These are phyloP conservation scores for Elephantulus edwardii DNA, from an alignment of 2,113 vertebrate genomes.

Conservation along the genomic window DNA sequence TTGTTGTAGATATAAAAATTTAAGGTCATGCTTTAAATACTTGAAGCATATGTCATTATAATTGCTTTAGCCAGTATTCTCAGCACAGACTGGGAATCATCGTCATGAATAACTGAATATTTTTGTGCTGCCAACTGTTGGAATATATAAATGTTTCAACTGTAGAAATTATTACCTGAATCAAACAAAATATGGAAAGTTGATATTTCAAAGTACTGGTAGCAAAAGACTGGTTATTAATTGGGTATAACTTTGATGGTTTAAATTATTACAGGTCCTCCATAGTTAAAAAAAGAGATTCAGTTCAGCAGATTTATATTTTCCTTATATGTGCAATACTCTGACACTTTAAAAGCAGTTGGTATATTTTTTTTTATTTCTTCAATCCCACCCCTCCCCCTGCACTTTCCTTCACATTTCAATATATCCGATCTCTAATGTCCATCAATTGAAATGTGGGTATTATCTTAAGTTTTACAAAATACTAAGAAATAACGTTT, in stretches of 20 bases:
- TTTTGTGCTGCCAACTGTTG: neutral
- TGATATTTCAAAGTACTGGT: neutral
- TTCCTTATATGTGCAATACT: neutral
- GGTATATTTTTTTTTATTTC: neutral
- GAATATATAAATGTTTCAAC: neutral
- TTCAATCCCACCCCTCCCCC: neutral
- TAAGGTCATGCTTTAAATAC: neutral
- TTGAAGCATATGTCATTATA: neutral
- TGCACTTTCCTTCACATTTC: neutral
- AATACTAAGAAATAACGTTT: neutral
- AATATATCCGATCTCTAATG: neutral
- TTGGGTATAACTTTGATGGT: neutral
- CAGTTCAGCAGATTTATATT: neutral
- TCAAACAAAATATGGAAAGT: neutral
- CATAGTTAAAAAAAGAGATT: neutral
- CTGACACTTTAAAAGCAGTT: neutral
- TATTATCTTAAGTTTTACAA: neutral
- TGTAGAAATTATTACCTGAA: neutral
- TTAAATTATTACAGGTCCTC: neutral
- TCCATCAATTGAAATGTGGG: neutral
- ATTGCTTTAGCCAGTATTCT: neutral
- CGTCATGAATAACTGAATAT: neutral
- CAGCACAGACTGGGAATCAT: neutral
- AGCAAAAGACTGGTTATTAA: neutral
- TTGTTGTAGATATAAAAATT: constrained; percentile 8